Evolutionary conservation across 2,888 invertebrate genomes (phyloP), one percentile per base, ranked within the genome.

Genomic region (Rhaphigaster nebulosa): DNA sequence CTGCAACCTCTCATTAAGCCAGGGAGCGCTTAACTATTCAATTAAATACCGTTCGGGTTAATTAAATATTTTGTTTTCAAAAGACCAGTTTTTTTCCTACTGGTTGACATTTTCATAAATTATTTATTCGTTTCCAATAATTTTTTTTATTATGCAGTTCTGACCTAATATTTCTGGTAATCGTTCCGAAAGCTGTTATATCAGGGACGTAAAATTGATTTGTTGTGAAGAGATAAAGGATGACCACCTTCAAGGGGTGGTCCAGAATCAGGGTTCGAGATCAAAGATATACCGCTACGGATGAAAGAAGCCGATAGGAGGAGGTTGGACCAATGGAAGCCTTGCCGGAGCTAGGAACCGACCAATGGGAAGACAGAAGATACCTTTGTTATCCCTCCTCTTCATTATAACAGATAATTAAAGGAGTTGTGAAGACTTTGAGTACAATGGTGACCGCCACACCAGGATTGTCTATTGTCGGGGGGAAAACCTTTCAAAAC

Each of bases 401-500:
- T 84, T 41, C 84, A 45, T 84, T 84, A 50, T 84, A 38, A n/a
- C 84, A 50, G 84, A 41, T 84, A 84, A 84, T 84, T 84, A 84
- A 76, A 76, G 34, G 34, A 76, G 84, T 41, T 50, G 45, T 50
- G 84, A 45, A 50, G 84, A 84, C 84, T 38, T 26, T 5, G 70
- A 84, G 84, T 50, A 50, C 41, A 50, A 84, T 41, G 84, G 84
- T 84, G 84, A 84, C 84, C 84, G 84, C 45, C 70, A 20, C 20
- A 38, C 34, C 70, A 76, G 70, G 84, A 84, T 84, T 84, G 84
- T 84, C 84, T 84, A 84, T 84, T 84, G 84, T 84, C 84, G 45
- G 8, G 38, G 41, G 84, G 45, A 84, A 76, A 84, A 84, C 45
- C 84, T 84, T 84, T 84, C 45, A 84, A 84, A 84, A 84, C 84